Evolutionary conservation across 2,113 vertebrate genomes (phyloP).

Genomic region (Euleptes europaea): DNA sequence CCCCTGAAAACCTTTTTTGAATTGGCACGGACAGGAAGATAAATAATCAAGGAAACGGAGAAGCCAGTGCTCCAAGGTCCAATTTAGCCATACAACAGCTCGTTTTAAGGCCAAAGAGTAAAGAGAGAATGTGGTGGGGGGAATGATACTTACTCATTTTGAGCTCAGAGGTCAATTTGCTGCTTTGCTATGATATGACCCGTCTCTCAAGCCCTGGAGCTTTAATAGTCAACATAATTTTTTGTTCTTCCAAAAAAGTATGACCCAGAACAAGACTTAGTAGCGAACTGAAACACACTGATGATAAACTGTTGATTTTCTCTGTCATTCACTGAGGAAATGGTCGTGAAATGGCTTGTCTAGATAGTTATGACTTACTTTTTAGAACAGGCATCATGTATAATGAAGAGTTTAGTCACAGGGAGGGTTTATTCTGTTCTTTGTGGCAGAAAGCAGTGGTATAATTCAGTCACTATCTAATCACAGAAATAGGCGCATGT

Average conservation of each 20-base stretch:
- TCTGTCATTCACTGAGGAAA: slow-evolving; percentile 3
- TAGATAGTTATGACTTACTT: slow-evolving; percentile 29
- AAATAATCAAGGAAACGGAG: neutral
- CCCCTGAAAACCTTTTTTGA: neutral
- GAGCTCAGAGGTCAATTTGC: neutral
- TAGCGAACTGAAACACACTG: neutral
- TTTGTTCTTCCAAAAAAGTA: neutral
- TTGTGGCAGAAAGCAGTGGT: slow-evolving; percentile 11
- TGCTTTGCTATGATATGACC: neutral
- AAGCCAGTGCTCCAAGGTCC: neutral
- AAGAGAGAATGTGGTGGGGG: neutral
- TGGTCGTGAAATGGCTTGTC: slow-evolving; percentile 25
- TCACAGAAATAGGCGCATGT: neutral
- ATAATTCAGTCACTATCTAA: neutral
- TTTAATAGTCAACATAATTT: neutral
- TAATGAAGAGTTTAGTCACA: slow-evolving; percentile 43
- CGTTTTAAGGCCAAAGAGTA: neutral
- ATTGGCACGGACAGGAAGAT: neutral
- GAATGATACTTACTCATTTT: neutral
- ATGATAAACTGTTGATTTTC: slow-evolving; percentile 13
- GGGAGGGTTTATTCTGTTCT: neutral
- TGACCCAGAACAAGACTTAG: neutral
- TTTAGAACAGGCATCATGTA: slow-evolving; percentile 56
- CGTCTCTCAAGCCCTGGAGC: neutral
- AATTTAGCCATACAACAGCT: neutral